Percentiles rank a stretch among this genome's conserved stretches.
phyloP scores from a whole-genome alignment of 2,797 vertebrate species.

The Aulostomus chinensis region DNA sequence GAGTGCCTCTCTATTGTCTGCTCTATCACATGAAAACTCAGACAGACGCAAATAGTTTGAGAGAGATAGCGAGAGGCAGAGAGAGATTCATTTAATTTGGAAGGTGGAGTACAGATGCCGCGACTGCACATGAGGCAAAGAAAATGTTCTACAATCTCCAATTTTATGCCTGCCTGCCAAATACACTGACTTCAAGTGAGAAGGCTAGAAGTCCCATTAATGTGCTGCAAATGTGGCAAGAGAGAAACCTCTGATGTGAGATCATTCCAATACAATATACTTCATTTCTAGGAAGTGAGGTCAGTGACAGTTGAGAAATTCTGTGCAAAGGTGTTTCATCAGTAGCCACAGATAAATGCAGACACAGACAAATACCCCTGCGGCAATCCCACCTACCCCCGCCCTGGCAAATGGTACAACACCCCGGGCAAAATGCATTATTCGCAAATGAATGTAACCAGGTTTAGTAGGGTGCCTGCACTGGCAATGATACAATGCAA shows the following conservation, averaged over 20 bases:
- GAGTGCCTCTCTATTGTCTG: conserved; percentile 81
- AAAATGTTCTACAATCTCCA: conserved; percentile 50
- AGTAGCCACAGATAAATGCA: conserved; percentile 46
- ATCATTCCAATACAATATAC: conserved; percentile 46
- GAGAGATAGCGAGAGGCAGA: conserved; percentile 39
- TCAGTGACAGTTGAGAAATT: conserved; percentile 69
- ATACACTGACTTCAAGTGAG: conserved; percentile 33
- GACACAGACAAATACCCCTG: conserved; percentile 44
- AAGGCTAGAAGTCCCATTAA: conserved; percentile 41
- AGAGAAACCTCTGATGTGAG: conserved; percentile 53
- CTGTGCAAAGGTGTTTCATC: conserved; percentile 63
- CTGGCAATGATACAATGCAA: conserved; percentile 52
- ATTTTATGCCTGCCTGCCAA: conserved; percentile 46
- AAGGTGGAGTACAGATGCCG: conserved; percentile 41
- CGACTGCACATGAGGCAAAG: conserved; percentile 33
- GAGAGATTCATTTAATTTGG: conserved; percentile 60
- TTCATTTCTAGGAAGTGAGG: conserved; percentile 64
- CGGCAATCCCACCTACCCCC: conserved; percentile 13
- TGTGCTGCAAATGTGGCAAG: conserved; percentile 60
- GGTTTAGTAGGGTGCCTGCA: conserved; percentile 48
- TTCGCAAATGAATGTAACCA: conserved; percentile 63
- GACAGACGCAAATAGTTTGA: conserved; percentile 64
- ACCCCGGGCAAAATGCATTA: conserved; percentile 61
- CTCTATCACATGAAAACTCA: conserved; percentile 72
- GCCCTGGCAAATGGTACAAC: conserved; percentile 36